These are phyloP conservation scores for Pristionchus fissidentatus DNA, from an alignment of 2,888 invertebrate genomes.

Conservation along the genomic window DNA sequence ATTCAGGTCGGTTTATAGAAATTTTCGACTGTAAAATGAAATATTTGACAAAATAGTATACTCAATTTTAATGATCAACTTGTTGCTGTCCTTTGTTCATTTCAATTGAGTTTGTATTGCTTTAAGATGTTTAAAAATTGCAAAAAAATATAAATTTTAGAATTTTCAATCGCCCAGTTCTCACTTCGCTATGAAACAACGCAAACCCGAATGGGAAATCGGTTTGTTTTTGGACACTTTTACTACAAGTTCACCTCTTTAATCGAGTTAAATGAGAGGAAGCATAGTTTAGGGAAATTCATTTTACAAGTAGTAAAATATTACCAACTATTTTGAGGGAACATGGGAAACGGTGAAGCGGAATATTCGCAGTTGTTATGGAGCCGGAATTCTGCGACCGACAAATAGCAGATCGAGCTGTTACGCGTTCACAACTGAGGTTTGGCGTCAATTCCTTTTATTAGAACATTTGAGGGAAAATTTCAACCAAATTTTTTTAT, in stretches of 20 bases:
- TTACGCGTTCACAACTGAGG: neutral
- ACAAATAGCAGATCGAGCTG: neutral
- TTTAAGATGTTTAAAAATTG: neutral
- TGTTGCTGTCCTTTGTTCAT: no score
- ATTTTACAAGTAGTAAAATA: neutral
- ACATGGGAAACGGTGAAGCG: conserved; percentile 6
- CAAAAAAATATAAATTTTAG: neutral
- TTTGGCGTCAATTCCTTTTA: no score
- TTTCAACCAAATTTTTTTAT: no score
- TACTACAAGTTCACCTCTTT: no score
- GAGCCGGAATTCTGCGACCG: neutral
- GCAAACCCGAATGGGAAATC: no score
- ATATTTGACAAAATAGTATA: no score
- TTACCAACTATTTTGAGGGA: neutral
- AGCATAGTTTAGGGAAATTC: neutral
- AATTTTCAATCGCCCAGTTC: neutral
- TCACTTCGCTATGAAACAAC: neutral
- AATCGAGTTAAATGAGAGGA: neutral
- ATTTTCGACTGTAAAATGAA: no score
- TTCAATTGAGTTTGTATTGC: no score
- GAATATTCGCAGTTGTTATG: neutral
- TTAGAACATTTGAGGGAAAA: no score
- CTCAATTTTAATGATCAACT: no score
- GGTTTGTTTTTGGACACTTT: no score
- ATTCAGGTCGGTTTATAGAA: neutral